Conservation (phyloP, 1,140 invertebrate species). For the Branchinecta lynchi region DNA sequence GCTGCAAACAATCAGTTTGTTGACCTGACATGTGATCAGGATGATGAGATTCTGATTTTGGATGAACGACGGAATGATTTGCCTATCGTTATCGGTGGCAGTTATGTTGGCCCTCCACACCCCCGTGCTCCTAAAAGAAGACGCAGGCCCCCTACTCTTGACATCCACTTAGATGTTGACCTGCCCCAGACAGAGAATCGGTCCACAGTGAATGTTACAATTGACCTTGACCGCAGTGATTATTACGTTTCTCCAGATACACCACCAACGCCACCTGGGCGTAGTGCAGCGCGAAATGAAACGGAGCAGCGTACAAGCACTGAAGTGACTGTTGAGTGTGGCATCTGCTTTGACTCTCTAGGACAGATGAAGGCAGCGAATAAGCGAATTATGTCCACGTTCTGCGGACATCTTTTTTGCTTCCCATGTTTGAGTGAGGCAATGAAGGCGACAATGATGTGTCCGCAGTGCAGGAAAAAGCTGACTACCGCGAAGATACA, state of each 20-base stretch:
- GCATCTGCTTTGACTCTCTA: slow-evolving; percentile 16
- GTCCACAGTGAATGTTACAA: background rate
- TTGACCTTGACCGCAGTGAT: background rate
- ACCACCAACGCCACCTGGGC: background rate
- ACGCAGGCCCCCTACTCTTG: background rate
- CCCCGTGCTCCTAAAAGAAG: background rate
- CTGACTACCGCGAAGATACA: slow-evolving; percentile 12
- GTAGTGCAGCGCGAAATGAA: background rate
- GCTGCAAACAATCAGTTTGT: background rate
- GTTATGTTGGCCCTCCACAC: background rate
- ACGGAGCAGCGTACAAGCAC: background rate
- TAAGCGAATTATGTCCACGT: slow-evolving; percentile 14
- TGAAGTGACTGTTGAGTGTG: slow-evolving; percentile 6
- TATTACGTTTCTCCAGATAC: background rate
- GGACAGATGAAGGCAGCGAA: slow-evolving; percentile 16
- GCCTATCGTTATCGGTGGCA: background rate
- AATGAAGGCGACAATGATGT: slow-evolving; percentile 5
- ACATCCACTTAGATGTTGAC: background rate
- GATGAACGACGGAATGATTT: background rate
- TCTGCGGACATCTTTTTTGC: slow-evolving; percentile 18
- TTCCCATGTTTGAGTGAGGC: slow-evolving; percentile 11
- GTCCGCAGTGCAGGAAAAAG: slow-evolving; percentile 16
- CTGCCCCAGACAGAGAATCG: background rate
- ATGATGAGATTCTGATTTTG: background rate
- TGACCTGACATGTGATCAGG: background rate